phyloP scores from a whole-genome alignment of 1,140 invertebrate genomes.

The Neuroterus valhalla region DNA sequence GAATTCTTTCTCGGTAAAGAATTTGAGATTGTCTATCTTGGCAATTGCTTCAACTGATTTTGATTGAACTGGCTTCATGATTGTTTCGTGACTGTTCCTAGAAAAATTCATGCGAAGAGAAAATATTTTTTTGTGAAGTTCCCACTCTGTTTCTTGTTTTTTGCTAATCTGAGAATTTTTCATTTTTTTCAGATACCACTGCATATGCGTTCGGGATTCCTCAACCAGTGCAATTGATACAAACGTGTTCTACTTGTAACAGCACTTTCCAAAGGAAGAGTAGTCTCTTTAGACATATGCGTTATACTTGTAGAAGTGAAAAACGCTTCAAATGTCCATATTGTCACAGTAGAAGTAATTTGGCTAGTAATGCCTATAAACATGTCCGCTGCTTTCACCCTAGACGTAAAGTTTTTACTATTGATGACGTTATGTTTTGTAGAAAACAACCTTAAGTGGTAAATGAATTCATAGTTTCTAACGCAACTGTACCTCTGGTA shows the following conservation, averaged over 20 bases:
- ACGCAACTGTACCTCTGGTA: not conserved
- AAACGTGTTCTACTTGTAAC: conserved; percentile 20
- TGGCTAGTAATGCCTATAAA: conserved; percentile 19
- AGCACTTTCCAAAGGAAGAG: conserved; percentile 16
- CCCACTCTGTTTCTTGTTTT: too few species aligned
- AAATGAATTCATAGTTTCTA: conserved; percentile 8
- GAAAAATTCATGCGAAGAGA: too few species aligned
- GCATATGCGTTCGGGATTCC: not conserved
- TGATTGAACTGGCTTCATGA: too few species aligned
- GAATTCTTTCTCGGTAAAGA: not conserved
- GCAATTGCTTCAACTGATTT: too few species aligned
- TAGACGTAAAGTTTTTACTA: conserved; percentile 6
- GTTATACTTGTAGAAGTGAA: not conserved
- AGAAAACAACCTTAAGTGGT: conserved; percentile 21
- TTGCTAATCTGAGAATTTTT: not conserved
- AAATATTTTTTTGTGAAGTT: too few species aligned
- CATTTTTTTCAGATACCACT: not conserved
- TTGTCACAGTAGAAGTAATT: not conserved
- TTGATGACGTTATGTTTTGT: conserved; percentile 20
- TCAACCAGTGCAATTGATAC: not conserved
- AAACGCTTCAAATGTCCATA: conserved; percentile 11
- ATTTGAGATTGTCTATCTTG: too few species aligned
- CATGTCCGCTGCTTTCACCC: conserved; percentile 20
- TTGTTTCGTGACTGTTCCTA: too few species aligned
- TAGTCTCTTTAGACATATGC: conserved; percentile 1